Conservation (phyloP, 1,140 invertebrate species). For the Scylla paramamosain region DNA sequence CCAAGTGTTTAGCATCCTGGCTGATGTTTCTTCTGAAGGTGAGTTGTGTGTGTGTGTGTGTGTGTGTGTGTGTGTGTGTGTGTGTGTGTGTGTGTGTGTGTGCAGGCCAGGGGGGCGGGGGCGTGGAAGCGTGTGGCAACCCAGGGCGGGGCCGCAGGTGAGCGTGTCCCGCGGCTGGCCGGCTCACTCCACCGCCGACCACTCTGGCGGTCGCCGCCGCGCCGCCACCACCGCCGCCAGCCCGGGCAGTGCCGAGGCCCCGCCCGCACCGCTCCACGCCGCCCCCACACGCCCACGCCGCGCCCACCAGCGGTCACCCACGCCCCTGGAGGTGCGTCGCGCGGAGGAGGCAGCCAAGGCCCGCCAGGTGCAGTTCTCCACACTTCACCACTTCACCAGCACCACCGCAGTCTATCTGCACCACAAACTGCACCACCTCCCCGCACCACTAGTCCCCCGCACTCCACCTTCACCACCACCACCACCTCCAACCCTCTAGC, state of each 20-base stretch:
- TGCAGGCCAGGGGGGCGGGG: background rate
- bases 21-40: background rate
- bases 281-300: background rate
- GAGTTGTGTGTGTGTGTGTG: background rate
- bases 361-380: background rate
- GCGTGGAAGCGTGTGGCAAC: constrained; percentile 58
- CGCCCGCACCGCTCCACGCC: background rate
- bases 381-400: background rate
- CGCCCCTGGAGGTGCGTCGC: background rate
- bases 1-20: background rate
- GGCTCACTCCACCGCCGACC: constrained; percentile 59
- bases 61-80: too few relatives aligned
- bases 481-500: background rate
- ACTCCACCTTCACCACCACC: background rate
- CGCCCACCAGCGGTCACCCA: background rate
- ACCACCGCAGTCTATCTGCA: background rate
- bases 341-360: background rate
- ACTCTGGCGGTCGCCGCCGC: background rate
- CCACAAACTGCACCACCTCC: constrained; percentile 9
- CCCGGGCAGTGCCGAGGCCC: background rate
- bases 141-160: constrained; percentile 58
- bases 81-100: background rate
- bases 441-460: constrained; percentile 5
- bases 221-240: background rate
- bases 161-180: constrained; percentile 45